phyloP scores from a whole-genome alignment of 2,888 invertebrate species.

The Linyphia triangularis region DNA sequence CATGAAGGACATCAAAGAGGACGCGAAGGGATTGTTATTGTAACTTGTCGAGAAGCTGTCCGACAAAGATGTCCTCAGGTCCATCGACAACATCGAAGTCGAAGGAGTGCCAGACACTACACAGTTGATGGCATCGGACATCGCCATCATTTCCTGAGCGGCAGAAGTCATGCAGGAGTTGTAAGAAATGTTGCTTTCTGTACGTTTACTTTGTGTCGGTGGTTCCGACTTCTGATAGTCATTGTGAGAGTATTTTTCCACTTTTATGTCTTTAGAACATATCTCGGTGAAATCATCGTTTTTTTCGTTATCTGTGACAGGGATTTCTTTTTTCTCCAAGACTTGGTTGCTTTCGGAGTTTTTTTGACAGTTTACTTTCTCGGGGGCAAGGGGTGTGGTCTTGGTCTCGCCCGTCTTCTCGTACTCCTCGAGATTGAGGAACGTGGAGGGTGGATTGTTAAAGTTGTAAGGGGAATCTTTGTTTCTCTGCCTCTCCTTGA shows the following conservation, averaged over 20 bases:
- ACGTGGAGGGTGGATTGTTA: slow-evolving; percentile 98
- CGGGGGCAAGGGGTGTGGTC: slow-evolving; percentile 80
- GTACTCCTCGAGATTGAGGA: slow-evolving; percentile 95
- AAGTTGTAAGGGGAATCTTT: slow-evolving; percentile 99
- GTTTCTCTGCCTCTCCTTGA: slow-evolving; percentile 98
- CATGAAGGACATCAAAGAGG: slow-evolving; percentile 66
- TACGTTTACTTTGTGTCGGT: slow-evolving; percentile 16
- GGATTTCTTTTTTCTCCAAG: neutral
- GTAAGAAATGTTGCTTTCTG: slow-evolving; percentile 37
- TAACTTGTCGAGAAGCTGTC: slow-evolving; percentile 52
- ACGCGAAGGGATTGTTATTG: slow-evolving; percentile 48
- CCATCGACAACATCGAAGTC: slow-evolving; percentile 60
- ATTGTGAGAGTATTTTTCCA: slow-evolving; percentile 18
- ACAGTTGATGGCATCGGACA: slow-evolving; percentile 45
- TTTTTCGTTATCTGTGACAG: slow-evolving; percentile 40
- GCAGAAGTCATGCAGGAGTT: slow-evolving; percentile 49
- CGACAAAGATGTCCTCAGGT: slow-evolving; percentile 65
- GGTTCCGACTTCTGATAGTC: slow-evolving; percentile 52
- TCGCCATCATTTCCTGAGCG: slow-evolving; percentile 45
- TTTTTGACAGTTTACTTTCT: neutral
- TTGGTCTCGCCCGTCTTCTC: slow-evolving; percentile 99
- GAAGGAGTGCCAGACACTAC: slow-evolving; percentile 78
- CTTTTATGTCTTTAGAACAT: slow-evolving; percentile 25
- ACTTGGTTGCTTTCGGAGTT: neutral
- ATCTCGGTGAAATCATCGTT: slow-evolving; percentile 38